These are phyloP conservation scores for Corydoras maculifer DNA, from an alignment of 2,113 vertebrate genomes.

Conservation along the genomic window DNA sequence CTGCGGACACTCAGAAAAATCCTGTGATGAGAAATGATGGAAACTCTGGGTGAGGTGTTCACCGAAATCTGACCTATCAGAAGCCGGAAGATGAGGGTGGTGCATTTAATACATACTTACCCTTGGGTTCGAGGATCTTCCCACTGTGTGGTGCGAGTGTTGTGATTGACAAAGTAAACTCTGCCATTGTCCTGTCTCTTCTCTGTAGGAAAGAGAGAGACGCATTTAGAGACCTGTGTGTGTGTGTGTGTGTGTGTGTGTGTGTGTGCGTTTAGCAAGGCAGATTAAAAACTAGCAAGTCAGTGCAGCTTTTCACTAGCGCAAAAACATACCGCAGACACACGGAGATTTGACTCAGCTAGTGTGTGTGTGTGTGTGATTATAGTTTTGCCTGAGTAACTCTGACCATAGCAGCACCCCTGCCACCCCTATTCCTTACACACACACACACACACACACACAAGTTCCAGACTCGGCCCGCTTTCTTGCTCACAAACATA, in stretches of 20 bases:
- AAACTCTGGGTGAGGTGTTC: too few species aligned
- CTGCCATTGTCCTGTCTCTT: slow-evolving; percentile 95
- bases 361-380: slow-evolving; percentile 1
- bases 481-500: slow-evolving; percentile 49
- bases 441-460: neutral
- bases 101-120: neutral
- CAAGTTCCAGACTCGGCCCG: slow-evolving; percentile 1
- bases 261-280: slow-evolving; percentile 1
- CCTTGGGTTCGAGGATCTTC: slow-evolving; percentile 63
- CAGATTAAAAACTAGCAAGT: slow-evolving; percentile 46
- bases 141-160: slow-evolving; percentile 96
- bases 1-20: too few species aligned
- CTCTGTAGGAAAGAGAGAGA: slow-evolving; percentile 61
- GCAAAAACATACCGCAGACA: slow-evolving; percentile 40
- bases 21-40: too few species aligned
- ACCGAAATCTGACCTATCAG: neutral
- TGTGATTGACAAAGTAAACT: slow-evolving; percentile 98
- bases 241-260: neutral
- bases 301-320: slow-evolving; percentile 57
- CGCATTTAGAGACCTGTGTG: neutral
- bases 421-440: slow-evolving; percentile 13
- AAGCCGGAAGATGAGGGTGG: neutral
- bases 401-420: slow-evolving; percentile 30
- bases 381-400: slow-evolving; percentile 3
- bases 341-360: neutral